Base-by-base conservation (phyloP, 2,888 invertebrate species). In the Tachina grossa region DNA sequence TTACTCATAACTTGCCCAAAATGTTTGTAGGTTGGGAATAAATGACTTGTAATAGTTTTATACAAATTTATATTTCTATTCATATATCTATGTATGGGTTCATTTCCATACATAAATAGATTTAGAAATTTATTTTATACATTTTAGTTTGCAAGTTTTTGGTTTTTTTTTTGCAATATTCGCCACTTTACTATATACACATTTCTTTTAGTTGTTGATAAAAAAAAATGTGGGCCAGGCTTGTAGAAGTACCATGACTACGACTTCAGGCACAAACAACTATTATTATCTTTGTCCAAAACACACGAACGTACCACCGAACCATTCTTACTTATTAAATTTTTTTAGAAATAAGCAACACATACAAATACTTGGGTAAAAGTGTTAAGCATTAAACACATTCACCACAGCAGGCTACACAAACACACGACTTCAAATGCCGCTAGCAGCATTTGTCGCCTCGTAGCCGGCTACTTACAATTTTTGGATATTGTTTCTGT, bases 171-270 rank as follows among this genome's bases (percentile, higher is more conserved):
- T 31, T 31, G 31, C 31, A 6, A 31, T 31, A 31, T 31, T 31
- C 6, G 31, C 31, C 39, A 39, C 49, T 31, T 16, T n/a, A 5
- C n/a, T 16, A 49, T 39, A 43, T 22, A 19, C 13, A 39, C 68
- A 49, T 41, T n/a, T 4, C 43, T 45, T 45, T 45, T n/a, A 66
- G 55, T 72, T 68, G 76, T 71, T 75, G 71, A 63, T 65, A n/a
- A 19, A 49, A 19, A n/a, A 49, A 75, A 83, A 85, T 83, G 76
- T 85, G 83, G 85, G 83, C 79, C 85, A 85, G 79, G 31, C 74
- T 72, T 61, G 49, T 49, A 49, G 47, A 14, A 22, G 14, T 51
- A 8, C 16, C 13, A 41, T 66, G 53, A 19, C 55, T 13, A 53
- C 16, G 13, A n/a, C 11, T 19, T 4, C 65, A 57, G 51, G 31